These are phyloP conservation scores for Nematopogon swammerdamellus DNA, from an alignment of 2,888 invertebrate genomes.

Conservation along the genomic window DNA sequence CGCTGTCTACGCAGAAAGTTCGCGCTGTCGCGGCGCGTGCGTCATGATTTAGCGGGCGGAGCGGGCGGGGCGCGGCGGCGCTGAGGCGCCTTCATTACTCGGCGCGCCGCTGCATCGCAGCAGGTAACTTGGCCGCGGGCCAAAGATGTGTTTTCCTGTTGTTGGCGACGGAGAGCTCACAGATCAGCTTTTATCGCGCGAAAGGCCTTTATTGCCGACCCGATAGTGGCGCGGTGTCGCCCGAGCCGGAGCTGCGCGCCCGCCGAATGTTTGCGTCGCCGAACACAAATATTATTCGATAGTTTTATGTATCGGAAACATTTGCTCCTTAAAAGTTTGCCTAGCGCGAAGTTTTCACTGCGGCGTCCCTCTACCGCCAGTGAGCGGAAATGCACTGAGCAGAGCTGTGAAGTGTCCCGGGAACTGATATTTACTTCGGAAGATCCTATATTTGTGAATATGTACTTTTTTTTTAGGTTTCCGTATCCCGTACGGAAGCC, in stretches of 20 bases:
- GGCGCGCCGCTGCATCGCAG: conserved; percentile 15
- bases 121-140: conserved; percentile 48
- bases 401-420: too few relatives aligned
- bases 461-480: too few relatives aligned
- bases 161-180: conserved; percentile 44
- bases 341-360: conserved; percentile 8
- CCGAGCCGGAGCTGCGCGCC: too few relatives aligned
- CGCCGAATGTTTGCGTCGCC: conserved; percentile 46
- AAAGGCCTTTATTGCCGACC: conserved; percentile 53
- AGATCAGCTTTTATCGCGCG: conserved; percentile 57
- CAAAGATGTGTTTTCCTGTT: conserved; percentile 54
- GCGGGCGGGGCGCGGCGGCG: conserved; percentile 18
- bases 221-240: conserved; percentile 34
- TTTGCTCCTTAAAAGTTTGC: conserved; percentile 50
- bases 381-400: too few relatives aligned
- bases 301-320: conserved; percentile 53
- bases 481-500: too few relatives aligned
- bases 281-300: conserved; percentile 50
- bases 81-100: conserved; percentile 12
- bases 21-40: background rate
- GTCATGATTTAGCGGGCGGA: conserved; percentile 2
- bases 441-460: too few relatives aligned
- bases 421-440: too few relatives aligned
- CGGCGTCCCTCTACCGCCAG: too few relatives aligned
- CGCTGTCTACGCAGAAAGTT: background rate